Evolutionary conservation across 2,888 invertebrate species (phyloP), one percentile per base, ranked within the genome.

Genomic region (Lepidochrysops patricia): DNA sequence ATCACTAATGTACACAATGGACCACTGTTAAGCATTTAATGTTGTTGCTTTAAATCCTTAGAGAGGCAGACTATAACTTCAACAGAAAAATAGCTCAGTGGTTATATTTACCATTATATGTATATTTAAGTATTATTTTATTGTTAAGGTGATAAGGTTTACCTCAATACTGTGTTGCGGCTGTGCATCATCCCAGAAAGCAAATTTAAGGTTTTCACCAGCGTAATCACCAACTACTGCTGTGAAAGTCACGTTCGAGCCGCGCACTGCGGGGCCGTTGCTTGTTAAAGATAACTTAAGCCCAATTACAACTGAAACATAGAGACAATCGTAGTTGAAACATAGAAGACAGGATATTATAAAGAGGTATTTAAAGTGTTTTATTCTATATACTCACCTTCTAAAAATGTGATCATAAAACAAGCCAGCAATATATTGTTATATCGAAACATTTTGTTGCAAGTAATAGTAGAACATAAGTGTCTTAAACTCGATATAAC

Each of bases 211-310:
- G 26, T 69, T 70, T 67, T 79, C 73, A 15, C 86, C 91, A 3
- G 70, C 72, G 56, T 83, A 84, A 57, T 85, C 80, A 34, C 77
- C 81, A 25, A 95, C 79, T 64, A 89, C 88, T 15, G 93, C 94
- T 66, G 80, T 91, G 72, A 96, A 94, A 64, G 92, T 93, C 48
- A 95, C 90, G 58, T 91, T 92, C 3, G 93, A 93, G 23, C 95
- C 96, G 59, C 91, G 81, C 13, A 95, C 92, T n/a, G 93, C 91
- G 54, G 94, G 93, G 6, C 93, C 92, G 78, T 94, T 90, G 64
- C 91, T 91, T 9, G 83, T 82, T 64, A 95, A 75, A 60, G 80
- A 77, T 52, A 94, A 85, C 56, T 74, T 67, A 61, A 81, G 66
- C 9, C 75, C 70, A 15, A 69, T 71, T 37, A 73, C 73, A 67